Percentiles rank a stretch among this genome's conserved stretches.
Conservation (phyloP, 2,888 invertebrate genomes). For the Tachystola acroxantha region DNA sequence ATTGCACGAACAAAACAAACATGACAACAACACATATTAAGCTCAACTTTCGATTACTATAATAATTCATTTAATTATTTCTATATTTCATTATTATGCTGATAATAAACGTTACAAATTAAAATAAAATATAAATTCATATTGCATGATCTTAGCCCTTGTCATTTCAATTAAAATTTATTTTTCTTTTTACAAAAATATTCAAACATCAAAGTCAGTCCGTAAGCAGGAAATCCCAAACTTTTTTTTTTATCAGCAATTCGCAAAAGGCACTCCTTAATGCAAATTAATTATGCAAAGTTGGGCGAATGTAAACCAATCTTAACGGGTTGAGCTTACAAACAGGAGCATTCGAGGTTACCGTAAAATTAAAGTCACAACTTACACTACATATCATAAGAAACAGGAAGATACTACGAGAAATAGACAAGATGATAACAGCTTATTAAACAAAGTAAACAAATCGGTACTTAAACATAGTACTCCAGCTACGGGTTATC, state of each 20-base stretch:
- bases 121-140: slow-evolving; percentile 21
- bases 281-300: slow-evolving; percentile 37
- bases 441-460: slow-evolving; percentile 31
- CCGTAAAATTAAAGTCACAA: slow-evolving; percentile 28
- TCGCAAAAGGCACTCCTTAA: slow-evolving; percentile 65
- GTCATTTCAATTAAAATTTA: slow-evolving; percentile 24
- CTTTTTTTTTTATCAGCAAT: slow-evolving; percentile 24
- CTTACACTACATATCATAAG: slow-evolving; percentile 49
- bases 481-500: slow-evolving; percentile 32
- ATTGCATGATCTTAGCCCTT: slow-evolving; percentile 36
- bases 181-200: slow-evolving; percentile 57
- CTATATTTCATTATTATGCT: slow-evolving; percentile 4
- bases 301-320: slow-evolving; percentile 21
- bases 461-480: slow-evolving; percentile 30
- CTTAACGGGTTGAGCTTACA: slow-evolving; percentile 36
- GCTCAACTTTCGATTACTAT: slow-evolving; percentile 45
- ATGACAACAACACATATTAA: slow-evolving; percentile 49
- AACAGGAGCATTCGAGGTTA: slow-evolving; percentile 21
- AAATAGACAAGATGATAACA: slow-evolving; percentile 42
- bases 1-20: slow-evolving; percentile 46
- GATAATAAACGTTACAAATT: slow-evolving; percentile 21
- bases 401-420: slow-evolving; percentile 58
- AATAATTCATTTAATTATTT: slow-evolving; percentile 21
- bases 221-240: slow-evolving; percentile 46
- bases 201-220: slow-evolving; percentile 58